Evolutionary conservation across 2,888 invertebrate species (phyloP).

Genomic region (Patella ulyssiponensis): DNA sequence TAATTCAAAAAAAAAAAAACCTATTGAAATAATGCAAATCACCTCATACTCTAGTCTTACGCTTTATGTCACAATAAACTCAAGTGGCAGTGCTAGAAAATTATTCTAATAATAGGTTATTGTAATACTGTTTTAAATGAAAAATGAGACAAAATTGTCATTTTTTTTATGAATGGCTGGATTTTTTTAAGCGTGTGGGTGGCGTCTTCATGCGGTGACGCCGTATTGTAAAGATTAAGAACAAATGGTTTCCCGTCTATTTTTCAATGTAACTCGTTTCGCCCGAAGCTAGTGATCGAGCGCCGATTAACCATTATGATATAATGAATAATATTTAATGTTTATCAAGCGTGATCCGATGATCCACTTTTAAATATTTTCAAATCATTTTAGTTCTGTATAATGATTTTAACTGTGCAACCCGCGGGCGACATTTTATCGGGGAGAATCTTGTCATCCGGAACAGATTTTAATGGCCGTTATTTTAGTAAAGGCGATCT

Average conservation of each 20-base stretch:
- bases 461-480: neutral
- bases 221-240: neutral
- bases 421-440: slow-evolving; percentile 5
- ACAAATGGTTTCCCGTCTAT: neutral
- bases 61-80: no score
- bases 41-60: no score
- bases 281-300: neutral
- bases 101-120: no score
- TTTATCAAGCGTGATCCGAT: slow-evolving; percentile 9
- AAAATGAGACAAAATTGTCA: neutral
- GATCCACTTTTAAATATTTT: slow-evolving; percentile 11
- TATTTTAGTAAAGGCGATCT: neutral
- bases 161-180: slow-evolving; percentile 1
- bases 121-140: neutral
- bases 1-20: no score
- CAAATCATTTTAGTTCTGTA: slow-evolving; percentile 7
- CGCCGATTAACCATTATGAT: slow-evolving; percentile 3
- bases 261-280: neutral
- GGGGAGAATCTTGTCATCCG: neutral
- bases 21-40: no score
- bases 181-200: slow-evolving; percentile 5
- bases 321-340: slow-evolving; percentile 12
- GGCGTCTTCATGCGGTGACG: slow-evolving; percentile 7
- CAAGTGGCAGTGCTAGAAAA: no score
- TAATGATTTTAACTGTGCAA: slow-evolving; percentile 8